Evolutionary conservation across 1,140 invertebrate genomes (phyloP).

Genomic region (Colletes latitarsis): DNA sequence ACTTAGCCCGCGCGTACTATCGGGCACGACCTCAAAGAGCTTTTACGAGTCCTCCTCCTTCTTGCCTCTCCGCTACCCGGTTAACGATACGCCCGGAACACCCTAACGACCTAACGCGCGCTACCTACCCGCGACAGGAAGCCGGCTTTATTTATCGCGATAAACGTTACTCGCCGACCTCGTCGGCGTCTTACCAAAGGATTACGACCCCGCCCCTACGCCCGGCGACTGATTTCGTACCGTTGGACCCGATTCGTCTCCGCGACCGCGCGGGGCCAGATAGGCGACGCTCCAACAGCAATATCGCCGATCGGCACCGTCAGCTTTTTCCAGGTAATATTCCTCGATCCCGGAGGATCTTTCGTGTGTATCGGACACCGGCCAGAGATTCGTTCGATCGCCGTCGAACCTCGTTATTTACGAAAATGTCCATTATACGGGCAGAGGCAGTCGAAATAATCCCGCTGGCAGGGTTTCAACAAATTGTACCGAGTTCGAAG

Average conservation of each 20-base stretch:
- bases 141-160: conserved; percentile 47
- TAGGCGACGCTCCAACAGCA: conserved; percentile 25
- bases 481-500: too few relatives aligned
- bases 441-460: too few relatives aligned
- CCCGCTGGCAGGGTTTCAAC: too few relatives aligned
- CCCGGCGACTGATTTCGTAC: too few relatives aligned
- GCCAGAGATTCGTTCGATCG: neutral
- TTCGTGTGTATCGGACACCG: neutral
- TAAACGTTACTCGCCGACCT: conserved; percentile 33
- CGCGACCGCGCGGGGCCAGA: neutral
- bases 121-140: neutral
- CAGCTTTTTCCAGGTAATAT: conserved; percentile 21
- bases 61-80: neutral
- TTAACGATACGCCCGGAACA: conserved; percentile 25
- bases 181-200: conserved; percentile 32
- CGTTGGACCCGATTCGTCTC: neutral
- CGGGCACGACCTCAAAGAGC: conserved; percentile 56
- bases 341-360: too few relatives aligned
- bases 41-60: conserved; percentile 49
- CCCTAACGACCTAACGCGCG: conserved; percentile 29
- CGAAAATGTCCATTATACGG: too few relatives aligned
- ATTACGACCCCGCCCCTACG: conserved; percentile 20
- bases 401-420: neutral
- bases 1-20: conserved; percentile 40
- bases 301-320: conserved; percentile 23